Evolutionary conservation across 2,888 invertebrate species (phyloP), one percentile per base, ranked within the genome.

Genomic region (Tachystola acroxantha): DNA sequence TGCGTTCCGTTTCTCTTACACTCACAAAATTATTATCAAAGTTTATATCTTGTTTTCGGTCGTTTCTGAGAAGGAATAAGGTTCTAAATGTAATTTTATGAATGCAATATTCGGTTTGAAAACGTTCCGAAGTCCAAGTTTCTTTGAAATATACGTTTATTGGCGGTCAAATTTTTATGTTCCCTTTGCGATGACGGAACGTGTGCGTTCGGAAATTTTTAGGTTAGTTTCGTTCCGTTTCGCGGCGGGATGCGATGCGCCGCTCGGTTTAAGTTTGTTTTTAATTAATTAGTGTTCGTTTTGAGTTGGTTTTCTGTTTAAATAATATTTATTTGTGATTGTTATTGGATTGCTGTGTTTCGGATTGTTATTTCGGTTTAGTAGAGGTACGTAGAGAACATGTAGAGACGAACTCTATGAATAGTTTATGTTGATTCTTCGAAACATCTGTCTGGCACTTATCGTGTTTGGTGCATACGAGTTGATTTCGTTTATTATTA

Each of bases 101-200:
- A 20, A 25, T 3, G 20, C 20, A 14, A 2, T 3, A 7, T 4
- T 14, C 6, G 3, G 16, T 16, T 4, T 4, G 6, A 16, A 3
- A 16, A 16, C 5, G 28, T 28, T 46, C 40, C 40, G 45, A 54
- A 63, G 65, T 64, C 64, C 57, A 59, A 63, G 70, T 70, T 69
- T n/a, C 68, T 70, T 69, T 63, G 65, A 65, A 67, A 24, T 6
- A 6, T 66, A 54, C 64, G 61, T 69, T 69, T 72, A 70, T 75
- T 64, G 76, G 67, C 70, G 82, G 78, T 80, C 81, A 78, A 79
- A 72, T 68, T 84, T 81, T 79, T 76, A 74, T 67, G 69, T 67
- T 57, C 45, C n/a, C 50, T 50, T 24, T 45, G 48, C 58, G 60
- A 60, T 59, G 59, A 60, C 45, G 61, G 55, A 58, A 59, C 60